Percentiles rank a stretch among this genome's conserved stretches.
Conservation (phyloP, 2,113 vertebrate genomes). For the Albula goreensis region DNA sequence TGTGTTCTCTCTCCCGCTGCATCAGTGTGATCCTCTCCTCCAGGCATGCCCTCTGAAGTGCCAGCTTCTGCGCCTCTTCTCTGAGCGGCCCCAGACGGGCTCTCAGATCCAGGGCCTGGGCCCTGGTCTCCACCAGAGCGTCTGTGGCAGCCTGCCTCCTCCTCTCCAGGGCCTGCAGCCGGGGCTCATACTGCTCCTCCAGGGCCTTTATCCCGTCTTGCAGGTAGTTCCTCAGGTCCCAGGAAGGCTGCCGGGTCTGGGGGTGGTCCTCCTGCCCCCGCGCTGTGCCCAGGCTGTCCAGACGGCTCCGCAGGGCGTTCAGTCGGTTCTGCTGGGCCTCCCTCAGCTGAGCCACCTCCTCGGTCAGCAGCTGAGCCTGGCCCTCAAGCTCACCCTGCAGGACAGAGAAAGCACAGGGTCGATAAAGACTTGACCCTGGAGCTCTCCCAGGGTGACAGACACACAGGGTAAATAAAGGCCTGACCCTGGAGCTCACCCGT, state of each 20-base stretch:
- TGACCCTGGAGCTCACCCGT: too few relatives aligned
- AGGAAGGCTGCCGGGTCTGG: slow-evolving; percentile 74
- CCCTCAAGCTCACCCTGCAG: slow-evolving; percentile 72
- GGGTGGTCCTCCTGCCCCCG: slow-evolving; percentile 73
- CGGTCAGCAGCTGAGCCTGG: slow-evolving; percentile 70
- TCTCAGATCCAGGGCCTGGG: slow-evolving; percentile 77
- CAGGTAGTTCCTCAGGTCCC: slow-evolving; percentile 83
- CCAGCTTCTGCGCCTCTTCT: slow-evolving; percentile 75
- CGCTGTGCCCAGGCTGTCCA: slow-evolving; percentile 59
- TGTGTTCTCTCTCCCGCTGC: slow-evolving; percentile 77
- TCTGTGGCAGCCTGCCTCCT: slow-evolving; percentile 70
- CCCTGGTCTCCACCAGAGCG: slow-evolving; percentile 74
- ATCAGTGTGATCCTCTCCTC: slow-evolving; percentile 81
- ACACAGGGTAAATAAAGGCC: too few relatives aligned
- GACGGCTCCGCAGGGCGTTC: slow-evolving; percentile 58
- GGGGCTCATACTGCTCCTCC: slow-evolving; percentile 85
- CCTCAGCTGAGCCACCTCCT: slow-evolving; percentile 71
- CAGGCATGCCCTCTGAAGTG: slow-evolving; percentile 76
- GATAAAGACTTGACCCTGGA: too few relatives aligned
- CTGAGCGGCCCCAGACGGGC: slow-evolving; percentile 76
- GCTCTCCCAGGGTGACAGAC: too few relatives aligned
- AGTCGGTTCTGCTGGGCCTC: slow-evolving; percentile 74
- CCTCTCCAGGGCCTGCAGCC: slow-evolving; percentile 81
- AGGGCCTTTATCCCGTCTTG: slow-evolving; percentile 76
- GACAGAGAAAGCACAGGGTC: background rate